Conservation (phyloP, 1,140 invertebrate genomes). For the Drosophila aff. region DNA sequence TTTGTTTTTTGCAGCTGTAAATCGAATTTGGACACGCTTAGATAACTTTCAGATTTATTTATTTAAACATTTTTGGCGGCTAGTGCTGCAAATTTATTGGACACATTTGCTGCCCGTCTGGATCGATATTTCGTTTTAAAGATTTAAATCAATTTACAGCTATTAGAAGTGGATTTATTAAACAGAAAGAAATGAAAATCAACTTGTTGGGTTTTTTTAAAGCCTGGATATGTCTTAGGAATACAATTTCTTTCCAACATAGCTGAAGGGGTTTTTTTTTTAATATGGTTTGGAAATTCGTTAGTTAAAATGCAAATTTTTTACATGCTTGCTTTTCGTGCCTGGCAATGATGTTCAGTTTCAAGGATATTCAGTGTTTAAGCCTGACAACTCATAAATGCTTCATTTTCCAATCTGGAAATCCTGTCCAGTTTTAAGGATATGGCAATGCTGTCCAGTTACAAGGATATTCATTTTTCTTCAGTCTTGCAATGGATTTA, state of each 20-base stretch:
- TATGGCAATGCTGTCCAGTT: background rate
- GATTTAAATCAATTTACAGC: conserved; percentile 18
- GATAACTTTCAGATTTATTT: conserved; percentile 76
- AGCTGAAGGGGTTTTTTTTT: no score
- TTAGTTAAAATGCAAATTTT: no score
- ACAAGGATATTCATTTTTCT: background rate
- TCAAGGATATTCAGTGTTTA: background rate
- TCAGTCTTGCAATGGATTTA: no score
- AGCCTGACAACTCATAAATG: no score
- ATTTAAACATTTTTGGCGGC: conserved; percentile 64
- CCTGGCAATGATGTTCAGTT: background rate
- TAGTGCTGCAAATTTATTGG: conserved; percentile 61
- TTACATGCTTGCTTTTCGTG: no score
- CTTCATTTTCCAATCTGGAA: no score
- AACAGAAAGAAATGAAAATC: background rate
- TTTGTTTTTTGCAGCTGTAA: conserved; percentile 61
- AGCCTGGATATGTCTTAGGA: no score
- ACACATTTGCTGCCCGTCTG: conserved; percentile 23
- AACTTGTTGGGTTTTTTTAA: background rate
- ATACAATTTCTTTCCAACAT: no score
- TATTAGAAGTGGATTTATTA: background rate
- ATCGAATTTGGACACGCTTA: conserved; percentile 74
- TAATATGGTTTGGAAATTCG: no score
- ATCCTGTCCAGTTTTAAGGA: no score
- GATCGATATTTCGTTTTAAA: conserved; percentile 33